These are phyloP conservation scores for Tetranychus cinnabarinus DNA, from an alignment of 1,140 invertebrate species.

Conservation along the genomic window DNA sequence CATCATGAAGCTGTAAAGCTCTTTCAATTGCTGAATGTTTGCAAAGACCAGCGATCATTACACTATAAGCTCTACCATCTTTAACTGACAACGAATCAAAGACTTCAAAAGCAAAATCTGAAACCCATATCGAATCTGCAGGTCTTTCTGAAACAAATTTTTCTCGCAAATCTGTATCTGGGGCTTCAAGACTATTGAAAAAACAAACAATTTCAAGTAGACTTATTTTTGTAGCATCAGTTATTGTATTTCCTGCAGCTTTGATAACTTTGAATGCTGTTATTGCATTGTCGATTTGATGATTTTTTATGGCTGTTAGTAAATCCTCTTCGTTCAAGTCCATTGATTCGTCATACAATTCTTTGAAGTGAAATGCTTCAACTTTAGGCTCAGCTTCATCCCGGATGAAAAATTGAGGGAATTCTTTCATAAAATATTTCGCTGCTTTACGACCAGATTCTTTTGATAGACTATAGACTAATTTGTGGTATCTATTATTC, in stretches of 20 bases:
- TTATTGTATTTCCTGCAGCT: conserved; percentile 30
- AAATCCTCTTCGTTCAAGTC: conserved; percentile 38
- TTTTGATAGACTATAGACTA: conserved; percentile 47
- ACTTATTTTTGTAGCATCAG: conserved; percentile 33
- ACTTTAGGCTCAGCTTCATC: conserved; percentile 39
- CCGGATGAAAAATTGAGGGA: conserved; percentile 45
- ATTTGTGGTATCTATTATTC: conserved; percentile 39
- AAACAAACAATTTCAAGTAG: conserved; percentile 61
- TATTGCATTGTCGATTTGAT: conserved; percentile 38
- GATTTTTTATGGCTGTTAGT: conserved; percentile 34
- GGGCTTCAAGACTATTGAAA: conserved; percentile 41
- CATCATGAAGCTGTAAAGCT: conserved; percentile 35
- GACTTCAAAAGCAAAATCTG: conserved; percentile 38
- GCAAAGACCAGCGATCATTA: conserved; percentile 44
- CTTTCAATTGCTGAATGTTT: conserved; percentile 33
- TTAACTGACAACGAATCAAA: conserved; percentile 27
- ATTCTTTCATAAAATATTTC: conserved; percentile 50
- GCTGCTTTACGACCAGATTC: conserved; percentile 68
- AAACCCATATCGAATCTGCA: conserved; percentile 20
- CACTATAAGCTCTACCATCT: conserved; percentile 24
- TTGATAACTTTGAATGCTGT: conserved; percentile 44
- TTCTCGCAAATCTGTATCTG: conserved; percentile 40
- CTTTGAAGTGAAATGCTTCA: conserved; percentile 40
- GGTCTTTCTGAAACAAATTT: conserved; percentile 46
- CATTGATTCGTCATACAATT: conserved; percentile 39